phyloP scores from a whole-genome alignment of 2,113 vertebrate genomes.

The Pseudorectes ferrugineus region DNA sequence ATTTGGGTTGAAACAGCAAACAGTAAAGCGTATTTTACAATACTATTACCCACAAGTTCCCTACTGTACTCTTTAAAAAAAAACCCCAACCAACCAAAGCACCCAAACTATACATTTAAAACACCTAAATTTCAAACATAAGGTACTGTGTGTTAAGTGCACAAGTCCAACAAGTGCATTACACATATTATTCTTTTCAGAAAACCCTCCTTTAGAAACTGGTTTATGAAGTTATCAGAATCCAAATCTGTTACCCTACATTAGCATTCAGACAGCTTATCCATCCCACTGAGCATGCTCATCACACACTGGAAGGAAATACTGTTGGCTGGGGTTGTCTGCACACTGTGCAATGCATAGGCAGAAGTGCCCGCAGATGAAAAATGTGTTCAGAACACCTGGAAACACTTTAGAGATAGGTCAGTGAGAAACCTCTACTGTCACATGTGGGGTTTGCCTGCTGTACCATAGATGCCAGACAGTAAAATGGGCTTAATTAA shows the following conservation, averaged over 20 bases:
- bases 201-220: not conserved
- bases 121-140: not conserved
- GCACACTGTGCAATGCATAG: accelerated
- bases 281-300: not conserved
- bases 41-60: not conserved
- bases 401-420: not conserved
- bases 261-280: not conserved
- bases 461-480: not conserved
- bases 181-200: not conserved
- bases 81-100: not conserved
- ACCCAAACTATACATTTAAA: not conserved
- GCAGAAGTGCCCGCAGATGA: not conserved
- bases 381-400: not conserved
- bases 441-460: not conserved
- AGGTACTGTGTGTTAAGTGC: not conserved
- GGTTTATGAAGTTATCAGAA: not conserved
- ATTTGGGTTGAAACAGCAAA: not conserved
- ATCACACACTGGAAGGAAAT: not conserved
- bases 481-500: not conserved
- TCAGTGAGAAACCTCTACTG: not conserved
- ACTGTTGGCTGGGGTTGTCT: not conserved
- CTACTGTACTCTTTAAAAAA: not conserved
- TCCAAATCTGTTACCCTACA: not conserved
- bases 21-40: not conserved
- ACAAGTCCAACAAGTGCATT: not conserved